A percentile compares a stretch with the other conserved stretches of the same genome.
Evolutionary conservation across 1,140 invertebrate genomes (phyloP).

Genomic region (Microplitis mediator): DNA sequence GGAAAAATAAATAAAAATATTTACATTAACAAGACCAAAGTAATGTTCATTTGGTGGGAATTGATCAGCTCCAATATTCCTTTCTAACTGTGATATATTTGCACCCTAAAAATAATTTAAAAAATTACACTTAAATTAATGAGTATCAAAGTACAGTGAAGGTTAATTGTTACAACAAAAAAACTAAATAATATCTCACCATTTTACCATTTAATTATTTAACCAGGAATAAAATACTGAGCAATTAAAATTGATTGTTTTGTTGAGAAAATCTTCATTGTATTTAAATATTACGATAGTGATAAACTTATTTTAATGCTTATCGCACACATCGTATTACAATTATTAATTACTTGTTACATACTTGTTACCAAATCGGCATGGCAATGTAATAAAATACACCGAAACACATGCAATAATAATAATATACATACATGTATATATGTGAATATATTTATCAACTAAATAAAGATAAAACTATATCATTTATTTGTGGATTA

Average conservation of each 20-base stretch:
- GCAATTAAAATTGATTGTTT: background rate
- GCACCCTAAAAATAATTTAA: constrained; percentile 73
- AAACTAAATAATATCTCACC: background rate
- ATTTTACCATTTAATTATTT: background rate
- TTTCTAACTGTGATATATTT: constrained; percentile 96
- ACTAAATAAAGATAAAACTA: no score
- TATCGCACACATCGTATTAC: no score
- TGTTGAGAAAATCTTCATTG: background rate
- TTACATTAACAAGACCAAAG: constrained; percentile 97
- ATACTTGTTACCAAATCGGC: no score
- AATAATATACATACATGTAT: no score
- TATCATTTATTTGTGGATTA: no score
- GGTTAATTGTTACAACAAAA: background rate
- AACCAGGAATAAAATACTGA: background rate
- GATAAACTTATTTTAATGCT: no score
- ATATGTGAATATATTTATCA: no score
- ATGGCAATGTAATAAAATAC: no score
- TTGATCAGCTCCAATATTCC: constrained; percentile 96
- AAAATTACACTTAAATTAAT: background rate
- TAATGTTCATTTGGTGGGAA: constrained; percentile 98
- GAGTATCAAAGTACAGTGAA: background rate
- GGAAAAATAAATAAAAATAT: constrained; percentile 53
- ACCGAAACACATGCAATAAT: no score
- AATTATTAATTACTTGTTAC: no score
- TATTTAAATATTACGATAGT: background rate